A percentile compares a stretch with the other conserved stretches of the same genome.
Evolutionary conservation across 2,888 invertebrate genomes (phyloP).

Genomic region (Parascotia fuliginaria): DNA sequence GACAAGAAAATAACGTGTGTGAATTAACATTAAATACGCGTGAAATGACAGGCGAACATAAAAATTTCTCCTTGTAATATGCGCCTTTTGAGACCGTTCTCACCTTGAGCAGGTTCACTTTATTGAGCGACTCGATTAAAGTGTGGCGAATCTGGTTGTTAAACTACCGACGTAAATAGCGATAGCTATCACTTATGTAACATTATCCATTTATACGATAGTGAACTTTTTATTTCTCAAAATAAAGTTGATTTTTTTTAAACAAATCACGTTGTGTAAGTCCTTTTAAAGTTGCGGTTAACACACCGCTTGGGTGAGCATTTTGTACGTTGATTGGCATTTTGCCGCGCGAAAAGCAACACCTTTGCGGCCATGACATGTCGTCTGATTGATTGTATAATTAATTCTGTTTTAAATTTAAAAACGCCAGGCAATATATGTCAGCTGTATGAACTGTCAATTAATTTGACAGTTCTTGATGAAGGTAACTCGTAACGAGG

Average conservation of each 20-base stretch:
- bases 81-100: constrained; percentile 71
- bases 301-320: constrained; percentile 68
- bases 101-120: constrained; percentile 71
- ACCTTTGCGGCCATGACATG: constrained; percentile 79
- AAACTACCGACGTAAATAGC: constrained; percentile 60
- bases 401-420: constrained; percentile 82
- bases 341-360: constrained; percentile 82
- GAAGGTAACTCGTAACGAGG: constrained; percentile 74
- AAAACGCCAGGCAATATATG: constrained; percentile 69
- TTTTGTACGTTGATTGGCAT: constrained; percentile 81
- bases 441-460: constrained; percentile 78
- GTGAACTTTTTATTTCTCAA: constrained; percentile 39
- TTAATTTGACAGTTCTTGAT: constrained; percentile 81
- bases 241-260: constrained; percentile 50
- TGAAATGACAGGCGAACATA: constrained; percentile 80
- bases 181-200: constrained; percentile 37
- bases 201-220: constrained; percentile 21
- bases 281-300: constrained; percentile 38
- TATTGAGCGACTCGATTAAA: constrained; percentile 77
- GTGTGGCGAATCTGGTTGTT: constrained; percentile 78
- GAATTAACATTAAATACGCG: constrained; percentile 79
- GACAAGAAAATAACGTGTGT: constrained; percentile 71
- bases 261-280: constrained; percentile 18
- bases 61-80: constrained; percentile 74
- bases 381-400: constrained; percentile 83